These are phyloP conservation scores for Podabrus alpinus DNA, from an alignment of 2,888 invertebrate species.

Conservation along the genomic window DNA sequence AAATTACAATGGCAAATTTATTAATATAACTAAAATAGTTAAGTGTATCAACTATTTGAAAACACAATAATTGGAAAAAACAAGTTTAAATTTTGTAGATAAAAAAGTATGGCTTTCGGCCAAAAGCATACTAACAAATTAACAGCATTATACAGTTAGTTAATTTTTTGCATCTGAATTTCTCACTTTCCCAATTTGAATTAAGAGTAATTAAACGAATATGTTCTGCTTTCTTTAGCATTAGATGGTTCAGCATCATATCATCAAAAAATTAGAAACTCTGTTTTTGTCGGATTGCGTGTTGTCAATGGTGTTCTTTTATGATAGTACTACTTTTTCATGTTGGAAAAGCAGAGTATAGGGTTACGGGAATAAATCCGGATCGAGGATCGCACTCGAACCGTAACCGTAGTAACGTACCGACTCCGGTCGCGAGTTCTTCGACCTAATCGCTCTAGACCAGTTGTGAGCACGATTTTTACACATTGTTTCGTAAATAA, in stretches of 20 bases:
- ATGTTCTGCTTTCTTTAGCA: background rate
- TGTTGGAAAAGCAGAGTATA: constrained; percentile 21
- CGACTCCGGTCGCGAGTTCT: constrained; percentile 32
- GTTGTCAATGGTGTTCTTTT: background rate
- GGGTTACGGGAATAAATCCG: constrained; percentile 23
- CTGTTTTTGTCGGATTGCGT: background rate
- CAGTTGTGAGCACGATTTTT: constrained; percentile 37
- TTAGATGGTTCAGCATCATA: background rate
- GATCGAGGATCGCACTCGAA: constrained; percentile 7
- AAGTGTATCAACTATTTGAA: background rate
- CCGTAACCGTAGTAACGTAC: constrained; percentile 25
- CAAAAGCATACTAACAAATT: background rate
- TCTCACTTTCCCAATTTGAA: background rate
- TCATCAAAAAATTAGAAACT: background rate
- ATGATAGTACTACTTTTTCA: background rate
- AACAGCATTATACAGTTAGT: background rate
- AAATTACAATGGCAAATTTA: no score
- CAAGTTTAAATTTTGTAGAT: background rate
- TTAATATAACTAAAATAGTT: no score
- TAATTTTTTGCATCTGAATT: background rate
- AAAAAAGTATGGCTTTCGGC: background rate
- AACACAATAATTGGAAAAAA: background rate
- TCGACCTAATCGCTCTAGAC: constrained; percentile 41
- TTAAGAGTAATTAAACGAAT: background rate
- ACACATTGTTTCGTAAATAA: constrained; percentile 20